Conservation (phyloP, 2,888 invertebrate species). For the Clitarchus hookeri region DNA sequence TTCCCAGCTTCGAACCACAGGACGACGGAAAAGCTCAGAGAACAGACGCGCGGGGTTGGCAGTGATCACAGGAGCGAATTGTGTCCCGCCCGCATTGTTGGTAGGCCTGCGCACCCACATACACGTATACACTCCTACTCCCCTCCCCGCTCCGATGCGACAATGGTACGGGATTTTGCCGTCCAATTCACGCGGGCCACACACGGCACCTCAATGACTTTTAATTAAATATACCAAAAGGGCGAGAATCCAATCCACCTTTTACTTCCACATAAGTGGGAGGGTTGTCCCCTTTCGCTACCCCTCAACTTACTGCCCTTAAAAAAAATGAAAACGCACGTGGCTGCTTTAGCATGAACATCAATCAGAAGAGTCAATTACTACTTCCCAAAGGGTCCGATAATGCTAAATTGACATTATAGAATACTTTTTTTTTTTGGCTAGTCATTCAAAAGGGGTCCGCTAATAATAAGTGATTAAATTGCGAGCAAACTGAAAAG, state of each 20-base stretch:
- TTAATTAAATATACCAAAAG: conserved; percentile 2
- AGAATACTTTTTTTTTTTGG: not conserved
- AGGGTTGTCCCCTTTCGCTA: not conserved
- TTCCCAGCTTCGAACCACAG: too few relatives aligned
- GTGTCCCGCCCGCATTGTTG: not conserved
- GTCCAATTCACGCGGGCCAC: not conserved
- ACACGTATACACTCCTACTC: too few relatives aligned
- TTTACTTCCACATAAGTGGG: not conserved
- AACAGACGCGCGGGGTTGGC: not conserved
- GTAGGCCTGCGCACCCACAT: not conserved
- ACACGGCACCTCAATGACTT: not conserved
- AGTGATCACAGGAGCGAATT: not conserved
- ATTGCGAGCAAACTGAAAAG: not conserved
- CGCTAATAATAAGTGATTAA: not conserved
- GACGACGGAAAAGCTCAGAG: too few relatives aligned
- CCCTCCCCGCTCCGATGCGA: not conserved
- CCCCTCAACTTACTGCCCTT: not conserved
- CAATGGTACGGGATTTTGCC: too few relatives aligned
- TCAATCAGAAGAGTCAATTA: not conserved
- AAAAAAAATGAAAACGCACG: not conserved
- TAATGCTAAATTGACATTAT: conserved; percentile 2
- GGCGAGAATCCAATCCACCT: conserved; percentile 14
- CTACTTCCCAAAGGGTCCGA: not conserved
- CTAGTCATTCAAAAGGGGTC: not conserved
- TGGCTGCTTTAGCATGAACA: not conserved